A percentile compares a stretch with the other conserved stretches of the same genome.
Conservation (phyloP, 2,888 invertebrate species). For the Oligia latruncula region DNA sequence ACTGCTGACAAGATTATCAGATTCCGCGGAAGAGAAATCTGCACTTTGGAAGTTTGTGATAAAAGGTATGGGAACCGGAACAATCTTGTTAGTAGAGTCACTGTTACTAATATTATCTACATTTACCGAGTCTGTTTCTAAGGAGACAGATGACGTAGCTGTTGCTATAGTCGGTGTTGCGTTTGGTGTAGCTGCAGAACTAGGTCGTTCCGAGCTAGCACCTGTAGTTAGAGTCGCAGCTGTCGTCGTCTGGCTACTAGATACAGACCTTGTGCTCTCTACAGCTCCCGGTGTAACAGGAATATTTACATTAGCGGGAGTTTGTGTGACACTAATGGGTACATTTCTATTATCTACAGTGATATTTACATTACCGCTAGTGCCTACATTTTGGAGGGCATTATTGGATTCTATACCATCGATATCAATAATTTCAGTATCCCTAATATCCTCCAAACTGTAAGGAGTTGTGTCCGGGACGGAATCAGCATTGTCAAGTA, state of each 20-base stretch:
- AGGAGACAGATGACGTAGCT: constrained; percentile 70
- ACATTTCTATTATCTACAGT: constrained; percentile 71
- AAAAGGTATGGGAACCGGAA: constrained; percentile 78
- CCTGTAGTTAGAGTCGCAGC: constrained; percentile 54
- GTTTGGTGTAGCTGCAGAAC: constrained; percentile 52
- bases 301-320: constrained; percentile 80
- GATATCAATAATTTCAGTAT: constrained; percentile 83
- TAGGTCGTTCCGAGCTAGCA: constrained; percentile 43
- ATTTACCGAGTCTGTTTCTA: constrained; percentile 68
- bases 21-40: constrained; percentile 73
- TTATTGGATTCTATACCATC: constrained; percentile 71
- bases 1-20: constrained; percentile 60
- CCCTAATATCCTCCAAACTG: constrained; percentile 87
- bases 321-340: constrained; percentile 67
- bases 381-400: constrained; percentile 80
- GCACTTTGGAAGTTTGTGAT: constrained; percentile 79
- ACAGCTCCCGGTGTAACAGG: constrained; percentile 66
- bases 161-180: constrained; percentile 53
- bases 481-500: constrained; percentile 80
- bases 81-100: constrained; percentile 74
- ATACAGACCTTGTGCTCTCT: constrained; percentile 71
- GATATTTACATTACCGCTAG: constrained; percentile 81
- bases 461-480: constrained; percentile 86
- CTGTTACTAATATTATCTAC: constrained; percentile 67
- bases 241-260: constrained; percentile 74